Evolutionary conservation across 2,888 invertebrate species (phyloP), one percentile per base, ranked within the genome.

Genomic region (Pollenia griseotomentosa): DNA sequence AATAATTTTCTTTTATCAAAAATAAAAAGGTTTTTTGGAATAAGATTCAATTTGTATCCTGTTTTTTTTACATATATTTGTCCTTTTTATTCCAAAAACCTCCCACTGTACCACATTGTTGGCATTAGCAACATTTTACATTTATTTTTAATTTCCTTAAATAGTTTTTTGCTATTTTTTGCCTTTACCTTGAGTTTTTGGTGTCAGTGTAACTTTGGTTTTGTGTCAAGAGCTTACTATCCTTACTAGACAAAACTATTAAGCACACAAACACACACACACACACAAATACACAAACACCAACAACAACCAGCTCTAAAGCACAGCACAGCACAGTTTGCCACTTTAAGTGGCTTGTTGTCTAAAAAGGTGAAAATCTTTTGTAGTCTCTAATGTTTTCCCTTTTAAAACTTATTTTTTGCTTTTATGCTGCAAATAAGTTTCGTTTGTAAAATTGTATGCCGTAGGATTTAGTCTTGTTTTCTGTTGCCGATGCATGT

Each of bases 281-380:
- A 44, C 14, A 53, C 33, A 42, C 14, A 40, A 51, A 70, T 16
- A 23, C 51, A 70, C 40, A 33, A 33, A 33, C 33, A 33, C 33
- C 33, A 33, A 33, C 33, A 6, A 33, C 33, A 33, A 33, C 33
- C 33, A 33, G 0, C 0, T 6, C 0, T 6, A 33, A 68, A 48
- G 63, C 55, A 55, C 75, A 61, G 63, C 55, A 55, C 75, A 61
- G 11, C 61, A 59, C 6, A 40, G 16, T 66, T 78, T 61, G 78
- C 57, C 59, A 82, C 55, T 85, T 85, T 78, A 82, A 82, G 73
- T 82, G 63, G 70, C 57, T 81, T 77, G 33, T 71, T 81, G 48
- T 71, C 57, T 42, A 59, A 73, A 33, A 19, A 77, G 75, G 57
- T 81, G 75, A 81, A 81, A 55, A 75, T 77, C 85, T 70, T 75